Evolutionary conservation across 1,140 invertebrate genomes (phyloP).

Genomic region (Doryteuthis pealeii): DNA sequence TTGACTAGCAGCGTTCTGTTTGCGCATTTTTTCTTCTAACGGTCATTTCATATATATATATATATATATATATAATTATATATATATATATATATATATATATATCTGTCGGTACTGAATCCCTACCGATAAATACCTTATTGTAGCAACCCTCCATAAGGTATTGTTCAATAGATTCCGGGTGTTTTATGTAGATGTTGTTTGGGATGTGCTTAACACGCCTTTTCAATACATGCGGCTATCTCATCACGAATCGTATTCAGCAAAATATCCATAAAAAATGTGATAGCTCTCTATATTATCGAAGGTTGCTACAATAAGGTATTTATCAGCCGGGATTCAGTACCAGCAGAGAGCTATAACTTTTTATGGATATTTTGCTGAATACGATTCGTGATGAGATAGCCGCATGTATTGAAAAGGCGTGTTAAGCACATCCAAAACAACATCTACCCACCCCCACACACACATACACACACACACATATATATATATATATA

Average conservation of each 20-base stretch:
- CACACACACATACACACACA: too few species aligned
- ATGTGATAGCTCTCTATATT: conserved; percentile 89
- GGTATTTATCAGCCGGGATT: conserved; percentile 84
- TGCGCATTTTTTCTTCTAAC: too few species aligned
- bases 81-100: too few species aligned
- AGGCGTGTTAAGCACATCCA: too few species aligned
- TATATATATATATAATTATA: too few species aligned
- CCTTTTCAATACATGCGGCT: conserved; percentile 92
- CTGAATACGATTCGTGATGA: conserved; percentile 91
- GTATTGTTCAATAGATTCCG: conserved; percentile 94
- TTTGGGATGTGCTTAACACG: conserved; percentile 85
- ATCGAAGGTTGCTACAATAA: conserved; percentile 99
- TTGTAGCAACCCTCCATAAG: conserved; percentile 99
- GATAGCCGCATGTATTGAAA: conserved; percentile 94
- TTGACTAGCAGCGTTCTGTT: too few species aligned
- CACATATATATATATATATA: too few species aligned
- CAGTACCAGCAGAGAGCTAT: conserved; percentile 95
- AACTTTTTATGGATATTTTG: conserved; percentile 97
- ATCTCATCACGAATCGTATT: conserved; percentile 93
- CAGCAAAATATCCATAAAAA: conserved; percentile 89
- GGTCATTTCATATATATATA: too few species aligned
- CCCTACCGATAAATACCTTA: conserved; percentile 88
- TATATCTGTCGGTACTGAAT: conserved; percentile 92
- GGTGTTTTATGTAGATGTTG: conserved; percentile 93
- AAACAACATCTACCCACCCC: too few species aligned